Percentiles rank a stretch among this genome's conserved stretches.
Conservation (phyloP, 1,140 invertebrate species). For the Drosophila melanica region DNA sequence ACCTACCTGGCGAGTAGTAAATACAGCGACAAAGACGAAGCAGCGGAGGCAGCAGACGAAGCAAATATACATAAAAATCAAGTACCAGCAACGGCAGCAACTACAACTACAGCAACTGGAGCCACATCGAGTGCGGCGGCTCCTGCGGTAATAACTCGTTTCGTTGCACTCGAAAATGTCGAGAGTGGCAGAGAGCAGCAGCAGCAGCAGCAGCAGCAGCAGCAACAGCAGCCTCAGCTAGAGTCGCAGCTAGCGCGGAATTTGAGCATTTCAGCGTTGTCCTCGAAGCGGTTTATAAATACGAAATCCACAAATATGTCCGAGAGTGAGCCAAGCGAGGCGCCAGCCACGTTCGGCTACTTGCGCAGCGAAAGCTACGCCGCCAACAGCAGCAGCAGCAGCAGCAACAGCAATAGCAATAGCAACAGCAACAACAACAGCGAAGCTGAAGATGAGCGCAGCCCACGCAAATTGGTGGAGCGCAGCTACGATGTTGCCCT, state of each 20-base stretch:
- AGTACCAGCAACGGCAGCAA: conserved; percentile 63
- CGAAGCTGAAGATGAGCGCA: conserved; percentile 41
- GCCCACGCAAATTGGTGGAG: conserved; percentile 58
- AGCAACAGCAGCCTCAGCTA: conserved; percentile 26
- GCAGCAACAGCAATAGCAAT: conserved; percentile 30
- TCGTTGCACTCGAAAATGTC: conserved; percentile 84
- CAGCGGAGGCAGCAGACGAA: conserved; percentile 71
- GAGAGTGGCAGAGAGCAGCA: conserved; percentile 77
- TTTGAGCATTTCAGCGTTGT: conserved; percentile 44
- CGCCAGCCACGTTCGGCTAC: conserved; percentile 27
- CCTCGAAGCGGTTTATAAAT: conserved; percentile 58
- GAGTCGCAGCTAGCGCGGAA: conserved; percentile 53
- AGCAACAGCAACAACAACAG: conserved; percentile 27
- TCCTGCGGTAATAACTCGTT: conserved; percentile 80
- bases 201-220: conserved; percentile 59
- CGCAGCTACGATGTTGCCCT: conserved; percentile 85
- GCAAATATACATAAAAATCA: conserved; percentile 82
- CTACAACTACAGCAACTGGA: conserved; percentile 45
- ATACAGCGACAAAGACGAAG: conserved; percentile 53
- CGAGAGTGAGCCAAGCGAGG: conserved; percentile 33
- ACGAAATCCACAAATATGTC: conserved; percentile 52
- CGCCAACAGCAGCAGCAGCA: conserved; percentile 71
- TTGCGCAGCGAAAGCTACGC: conserved; percentile 78
- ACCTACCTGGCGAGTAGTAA: conserved; percentile 77
- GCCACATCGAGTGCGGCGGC: conserved; percentile 37